These are phyloP conservation scores for Himalopsyche tibetana DNA, from an alignment of 2,888 invertebrate species.

Conservation along the genomic window DNA sequence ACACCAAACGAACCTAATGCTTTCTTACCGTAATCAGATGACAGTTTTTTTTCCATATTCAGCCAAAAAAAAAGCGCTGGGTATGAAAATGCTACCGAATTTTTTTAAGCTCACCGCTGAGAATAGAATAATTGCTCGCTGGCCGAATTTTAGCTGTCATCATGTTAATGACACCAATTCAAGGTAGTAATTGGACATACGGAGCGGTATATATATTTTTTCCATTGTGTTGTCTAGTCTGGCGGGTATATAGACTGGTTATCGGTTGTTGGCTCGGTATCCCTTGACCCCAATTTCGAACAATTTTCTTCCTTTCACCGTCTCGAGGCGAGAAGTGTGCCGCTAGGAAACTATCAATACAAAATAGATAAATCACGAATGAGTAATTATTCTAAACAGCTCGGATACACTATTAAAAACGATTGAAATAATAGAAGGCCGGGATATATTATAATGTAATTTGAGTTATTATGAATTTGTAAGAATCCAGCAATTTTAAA, in stretches of 20 bases:
- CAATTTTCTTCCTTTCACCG: conserved; percentile 31
- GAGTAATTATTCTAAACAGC: too few species aligned
- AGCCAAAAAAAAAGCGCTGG: not conserved
- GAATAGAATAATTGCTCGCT: not conserved
- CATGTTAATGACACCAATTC: conserved; percentile 11
- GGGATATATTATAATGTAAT: too few species aligned
- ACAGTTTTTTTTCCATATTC: not conserved
- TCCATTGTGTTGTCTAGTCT: not conserved
- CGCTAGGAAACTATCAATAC: not conserved
- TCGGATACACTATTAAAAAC: too few species aligned
- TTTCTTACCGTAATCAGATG: not conserved
- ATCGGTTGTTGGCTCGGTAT: not conserved
- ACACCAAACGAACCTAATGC: too few species aligned
- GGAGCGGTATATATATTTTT: conserved; percentile 5
- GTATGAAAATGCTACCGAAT: not conserved
- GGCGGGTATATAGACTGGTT: not conserved
- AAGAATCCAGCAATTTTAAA: too few species aligned
- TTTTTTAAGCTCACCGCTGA: not conserved
- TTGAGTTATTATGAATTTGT: too few species aligned
- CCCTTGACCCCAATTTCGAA: conserved; percentile 2
- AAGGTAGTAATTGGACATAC: not conserved
- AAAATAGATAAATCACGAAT: too few species aligned
- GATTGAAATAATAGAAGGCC: too few species aligned
- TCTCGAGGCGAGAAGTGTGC: conserved; percentile 2
- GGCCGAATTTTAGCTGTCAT: conserved; percentile 22